Base-by-base conservation (phyloP, 2,113 vertebrate species). In the Coptodon bakossiorum region DNA sequence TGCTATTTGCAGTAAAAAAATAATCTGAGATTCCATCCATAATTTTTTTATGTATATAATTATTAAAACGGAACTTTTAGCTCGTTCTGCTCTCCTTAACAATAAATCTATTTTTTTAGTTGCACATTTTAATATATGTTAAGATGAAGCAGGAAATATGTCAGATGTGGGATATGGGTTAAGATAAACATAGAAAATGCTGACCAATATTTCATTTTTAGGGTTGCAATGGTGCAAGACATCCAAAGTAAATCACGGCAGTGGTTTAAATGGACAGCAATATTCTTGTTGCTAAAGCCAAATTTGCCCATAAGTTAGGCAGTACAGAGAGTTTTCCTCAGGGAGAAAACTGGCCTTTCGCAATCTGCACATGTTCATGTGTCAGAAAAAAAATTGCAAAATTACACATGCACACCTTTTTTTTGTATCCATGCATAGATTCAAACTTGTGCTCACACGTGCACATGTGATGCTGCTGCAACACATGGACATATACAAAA, bases 161-260 rank as follows among this genome's bases (percentile, higher is more conserved):
- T 31, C 38, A 45, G 66, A 45, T 57, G 71, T 1, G 83, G 52
- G 38, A 53, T 80, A 12, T 63, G 57, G 50, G 6, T 68, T 45
- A 6, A 80, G n/a, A 38, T 80, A 48, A 80, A 80, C 48, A 43
- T 19, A 19, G 38, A 22, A 34, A 71, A 17, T 17, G 66, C 50
- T 82, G 71, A 90, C 90, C 89, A 87, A 73, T 85, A 83, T 34
- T 88, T 78, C 80, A 80, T 86, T 89, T 86, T 87, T 82, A 22
- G 73, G 83, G 59, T 27, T 48, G 73, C 31, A 63, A 34, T 80
- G 84, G 78, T 85, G 86, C 83, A 88, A 85, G 68, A 71, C 63
- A 6, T n/a, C 22, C 16, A 29, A 76, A 81, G 45, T 53, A 79
- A 89, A 81, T 85, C 76, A 80, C 83, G 73, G 71, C 80, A 83